A percentile compares a stretch with the other conserved stretches of the same genome.
These are phyloP conservation scores for Ophion ellenae DNA, from an alignment of 2,888 invertebrate species.

Conservation along the genomic window DNA sequence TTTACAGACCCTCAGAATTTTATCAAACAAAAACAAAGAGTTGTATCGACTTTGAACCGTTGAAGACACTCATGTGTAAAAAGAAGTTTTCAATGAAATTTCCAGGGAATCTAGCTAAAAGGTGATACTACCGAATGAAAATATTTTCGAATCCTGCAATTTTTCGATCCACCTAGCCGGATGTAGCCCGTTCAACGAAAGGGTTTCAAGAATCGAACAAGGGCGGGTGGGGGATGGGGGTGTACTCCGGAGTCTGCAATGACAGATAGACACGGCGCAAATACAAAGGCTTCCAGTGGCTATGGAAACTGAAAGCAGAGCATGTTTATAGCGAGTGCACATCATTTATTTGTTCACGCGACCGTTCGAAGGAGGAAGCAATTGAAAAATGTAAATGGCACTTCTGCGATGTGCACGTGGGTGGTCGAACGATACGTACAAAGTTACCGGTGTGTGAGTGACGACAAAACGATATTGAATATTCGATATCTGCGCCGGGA, in stretches of 20 bases:
- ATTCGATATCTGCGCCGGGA: conserved; percentile 53
- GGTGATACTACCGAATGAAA: too few relatives aligned
- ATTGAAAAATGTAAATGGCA: conserved; percentile 54
- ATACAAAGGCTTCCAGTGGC: neutral
- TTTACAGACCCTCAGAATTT: too few relatives aligned
- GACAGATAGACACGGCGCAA: neutral
- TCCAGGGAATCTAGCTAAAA: too few relatives aligned
- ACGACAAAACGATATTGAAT: conserved; percentile 62
- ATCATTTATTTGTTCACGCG: conserved; percentile 31
- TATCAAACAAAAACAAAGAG: too few relatives aligned
- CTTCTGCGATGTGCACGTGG: conserved; percentile 13
- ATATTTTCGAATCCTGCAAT: too few relatives aligned
- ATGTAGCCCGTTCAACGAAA: too few relatives aligned
- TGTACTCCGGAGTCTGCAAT: neutral
- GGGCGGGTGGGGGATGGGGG: neutral
- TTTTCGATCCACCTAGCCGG: too few relatives aligned
- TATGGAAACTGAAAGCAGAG: neutral
- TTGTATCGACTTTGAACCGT: too few relatives aligned
- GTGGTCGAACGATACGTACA: neutral
- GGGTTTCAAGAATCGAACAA: too few relatives aligned
- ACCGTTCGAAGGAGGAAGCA: conserved; percentile 13
- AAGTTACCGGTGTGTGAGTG: neutral
- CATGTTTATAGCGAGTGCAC: conserved; percentile 35
- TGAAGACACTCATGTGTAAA: too few relatives aligned
- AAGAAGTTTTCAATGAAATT: too few relatives aligned